Percentiles rank a stretch among this genome's conserved stretches.
These are phyloP conservation scores for Bubo bubo DNA, from an alignment of 2,113 vertebrate genomes.

Conservation along the genomic window DNA sequence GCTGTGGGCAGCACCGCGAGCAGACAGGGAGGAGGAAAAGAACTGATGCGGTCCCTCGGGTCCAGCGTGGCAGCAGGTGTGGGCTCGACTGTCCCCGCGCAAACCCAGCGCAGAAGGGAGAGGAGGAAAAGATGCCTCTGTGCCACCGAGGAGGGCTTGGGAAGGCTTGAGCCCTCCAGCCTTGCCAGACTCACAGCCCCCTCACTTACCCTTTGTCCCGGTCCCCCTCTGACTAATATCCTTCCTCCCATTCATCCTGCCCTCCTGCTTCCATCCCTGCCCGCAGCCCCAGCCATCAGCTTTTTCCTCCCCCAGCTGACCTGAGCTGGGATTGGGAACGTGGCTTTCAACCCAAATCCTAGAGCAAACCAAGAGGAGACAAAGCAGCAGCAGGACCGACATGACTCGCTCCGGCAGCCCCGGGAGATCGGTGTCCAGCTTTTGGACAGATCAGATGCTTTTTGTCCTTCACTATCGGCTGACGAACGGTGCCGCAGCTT, in stretches of 20 bases:
- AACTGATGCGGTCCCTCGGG: background rate
- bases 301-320: background rate
- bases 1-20: background rate
- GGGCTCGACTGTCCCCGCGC: background rate
- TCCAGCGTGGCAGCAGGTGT: background rate
- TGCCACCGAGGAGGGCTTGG: background rate
- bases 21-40: background rate
- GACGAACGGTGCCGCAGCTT: background rate
- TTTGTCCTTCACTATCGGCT: background rate
- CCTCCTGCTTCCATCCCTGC: background rate
- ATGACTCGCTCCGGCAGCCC: background rate
- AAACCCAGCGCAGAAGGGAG: background rate
- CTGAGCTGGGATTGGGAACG: rapidly evolving
- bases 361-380: background rate
- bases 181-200: background rate
- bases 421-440: background rate
- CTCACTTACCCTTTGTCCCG: background rate
- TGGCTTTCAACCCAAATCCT: background rate
- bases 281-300: background rate
- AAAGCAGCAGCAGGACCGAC: background rate
- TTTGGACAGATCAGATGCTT: background rate
- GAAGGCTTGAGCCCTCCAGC: background rate
- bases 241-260: background rate
- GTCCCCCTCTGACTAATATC: background rate
- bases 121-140: background rate